Conservation (phyloP, 2,888 invertebrate species). For the Odontomyia ornata region DNA sequence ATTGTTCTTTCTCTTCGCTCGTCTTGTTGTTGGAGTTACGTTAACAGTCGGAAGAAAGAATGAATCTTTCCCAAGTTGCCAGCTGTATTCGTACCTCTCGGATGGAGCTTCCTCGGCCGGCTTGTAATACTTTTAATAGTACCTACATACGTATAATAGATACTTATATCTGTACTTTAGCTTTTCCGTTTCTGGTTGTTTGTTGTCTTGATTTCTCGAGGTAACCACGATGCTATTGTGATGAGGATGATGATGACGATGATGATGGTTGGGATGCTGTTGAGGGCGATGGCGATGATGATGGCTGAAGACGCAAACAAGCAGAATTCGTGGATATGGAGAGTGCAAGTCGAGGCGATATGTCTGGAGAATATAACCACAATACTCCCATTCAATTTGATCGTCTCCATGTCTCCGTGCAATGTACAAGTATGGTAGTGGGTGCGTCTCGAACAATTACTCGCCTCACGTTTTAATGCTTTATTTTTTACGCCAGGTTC, state of each 20-base stretch:
- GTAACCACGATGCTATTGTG: constrained; percentile 7
- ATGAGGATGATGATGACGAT: not conserved
- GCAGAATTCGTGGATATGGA: not conserved
- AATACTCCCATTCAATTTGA: constrained; percentile 33
- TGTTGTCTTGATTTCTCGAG: constrained; percentile 27
- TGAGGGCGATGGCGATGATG: not conserved
- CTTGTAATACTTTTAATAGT: not conserved
- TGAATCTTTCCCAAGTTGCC: not conserved
- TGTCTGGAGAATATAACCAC: not conserved
- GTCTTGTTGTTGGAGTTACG: no score
- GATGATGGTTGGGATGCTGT: not conserved
- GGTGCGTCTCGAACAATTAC: constrained; percentile 32
- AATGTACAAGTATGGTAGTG: not conserved
- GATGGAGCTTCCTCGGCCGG: not conserved
- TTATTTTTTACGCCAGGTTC: no score
- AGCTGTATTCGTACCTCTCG: no score
- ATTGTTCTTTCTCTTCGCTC: not conserved
- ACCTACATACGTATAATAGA: not conserved
- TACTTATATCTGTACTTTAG: constrained; percentile 11
- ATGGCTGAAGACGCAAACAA: not conserved
- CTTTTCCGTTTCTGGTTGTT: not conserved
- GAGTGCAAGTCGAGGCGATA: not conserved
- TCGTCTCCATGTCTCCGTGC: not conserved
- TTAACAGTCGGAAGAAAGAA: constrained; percentile 1
- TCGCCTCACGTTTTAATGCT: not conserved